A percentile compares a stretch with the other conserved stretches of the same genome.
Evolutionary conservation across 2,888 invertebrate genomes (phyloP).

Genomic region (Dicycla oo): DNA sequence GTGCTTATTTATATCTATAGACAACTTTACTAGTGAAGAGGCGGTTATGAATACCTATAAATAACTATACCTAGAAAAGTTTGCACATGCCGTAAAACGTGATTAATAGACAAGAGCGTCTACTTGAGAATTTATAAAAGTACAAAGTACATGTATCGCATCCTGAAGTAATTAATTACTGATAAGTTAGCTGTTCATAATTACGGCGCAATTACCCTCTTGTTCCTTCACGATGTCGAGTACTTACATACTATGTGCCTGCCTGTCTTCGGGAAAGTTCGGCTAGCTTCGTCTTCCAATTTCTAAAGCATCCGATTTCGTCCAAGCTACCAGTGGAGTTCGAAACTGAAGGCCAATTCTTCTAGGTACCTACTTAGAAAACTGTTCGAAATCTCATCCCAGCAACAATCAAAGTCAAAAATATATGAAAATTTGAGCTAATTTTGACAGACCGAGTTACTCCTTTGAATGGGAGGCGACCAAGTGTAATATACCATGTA

Average conservation of each 20-base stretch:
- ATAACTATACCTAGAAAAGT: background rate
- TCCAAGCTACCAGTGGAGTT: background rate
- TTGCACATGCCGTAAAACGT: constrained; percentile 15
- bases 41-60: background rate
- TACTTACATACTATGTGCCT: background rate
- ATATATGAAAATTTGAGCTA: too few relatives aligned
- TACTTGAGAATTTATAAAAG: constrained; percentile 7
- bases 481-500: background rate
- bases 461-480: too few relatives aligned
- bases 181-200: background rate
- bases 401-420: background rate
- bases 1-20: background rate
- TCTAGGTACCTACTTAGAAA: too few relatives aligned
- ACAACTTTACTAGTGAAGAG: background rate
- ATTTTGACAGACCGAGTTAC: background rate
- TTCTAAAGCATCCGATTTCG: background rate
- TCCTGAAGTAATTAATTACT: background rate
- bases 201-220: constrained; percentile 2
- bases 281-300: background rate
- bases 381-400: background rate
- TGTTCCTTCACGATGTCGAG: background rate
- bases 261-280: background rate
- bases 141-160: constrained; percentile 2
- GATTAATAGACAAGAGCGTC: constrained; percentile 7
- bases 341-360: too few relatives aligned